Conservation (phyloP, 2,888 invertebrate genomes). For the Noctuana brunneofusca region DNA sequence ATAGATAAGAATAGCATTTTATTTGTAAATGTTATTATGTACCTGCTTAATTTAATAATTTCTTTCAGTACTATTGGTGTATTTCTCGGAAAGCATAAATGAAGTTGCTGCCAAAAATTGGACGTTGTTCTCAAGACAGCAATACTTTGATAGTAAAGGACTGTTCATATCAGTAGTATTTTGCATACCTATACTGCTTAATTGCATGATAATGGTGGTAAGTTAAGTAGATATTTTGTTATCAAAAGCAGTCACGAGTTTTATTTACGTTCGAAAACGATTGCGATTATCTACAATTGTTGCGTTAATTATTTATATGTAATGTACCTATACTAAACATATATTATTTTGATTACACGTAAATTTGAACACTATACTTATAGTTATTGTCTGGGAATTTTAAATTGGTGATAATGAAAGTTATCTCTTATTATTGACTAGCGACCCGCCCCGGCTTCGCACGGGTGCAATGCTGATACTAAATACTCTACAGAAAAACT, state of each 20-base stretch:
- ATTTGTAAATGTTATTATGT: neutral
- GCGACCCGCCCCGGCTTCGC: no score
- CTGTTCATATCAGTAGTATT: constrained; percentile 96
- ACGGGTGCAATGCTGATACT: no score
- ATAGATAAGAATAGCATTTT: constrained; percentile 8
- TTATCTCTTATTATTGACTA: no score
- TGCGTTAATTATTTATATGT: constrained; percentile 9
- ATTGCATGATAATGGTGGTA: constrained; percentile 97
- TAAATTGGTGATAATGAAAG: no score
- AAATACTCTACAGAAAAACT: no score
- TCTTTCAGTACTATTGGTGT: constrained; percentile 91
- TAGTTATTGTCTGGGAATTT: no score
- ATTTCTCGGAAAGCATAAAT: constrained; percentile 95
- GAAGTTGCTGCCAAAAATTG: constrained; percentile 94
- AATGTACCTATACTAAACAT: no score
- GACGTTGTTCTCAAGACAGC: constrained; percentile 93
- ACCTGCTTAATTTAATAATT: neutral
- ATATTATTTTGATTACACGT: no score
- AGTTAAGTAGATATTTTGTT: constrained; percentile 85
- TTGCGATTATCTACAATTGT: constrained; percentile 27
- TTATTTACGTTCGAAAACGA: constrained; percentile 25
- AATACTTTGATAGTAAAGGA: constrained; percentile 97
- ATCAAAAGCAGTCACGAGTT: constrained; percentile 8
- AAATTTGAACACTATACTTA: no score
- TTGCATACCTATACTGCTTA: constrained; percentile 95